A percentile compares a stretch with the other conserved stretches of the same genome.
These are phyloP conservation scores for Ceyx melanurus DNA, from an alignment of 2,113 vertebrate species.

Conservation along the genomic window DNA sequence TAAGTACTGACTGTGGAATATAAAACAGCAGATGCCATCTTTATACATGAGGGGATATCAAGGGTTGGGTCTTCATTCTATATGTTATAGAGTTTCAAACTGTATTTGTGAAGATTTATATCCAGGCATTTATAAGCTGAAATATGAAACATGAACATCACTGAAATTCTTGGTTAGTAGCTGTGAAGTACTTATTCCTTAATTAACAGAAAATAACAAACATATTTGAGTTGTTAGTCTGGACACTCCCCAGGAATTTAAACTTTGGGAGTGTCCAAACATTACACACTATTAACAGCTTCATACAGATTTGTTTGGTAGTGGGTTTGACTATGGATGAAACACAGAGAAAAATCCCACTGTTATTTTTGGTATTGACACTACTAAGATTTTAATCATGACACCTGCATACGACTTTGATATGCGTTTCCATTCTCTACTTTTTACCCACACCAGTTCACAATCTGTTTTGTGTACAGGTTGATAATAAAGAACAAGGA, in stretches of 20 bases:
- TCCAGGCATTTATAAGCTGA: not conserved
- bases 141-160: not conserved
- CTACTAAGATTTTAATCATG: not conserved
- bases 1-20: not conserved
- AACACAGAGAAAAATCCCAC: not conserved
- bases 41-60: not conserved
- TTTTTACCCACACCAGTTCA: not conserved
- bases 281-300: not conserved
- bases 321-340: not conserved
- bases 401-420: not conserved
- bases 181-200: not conserved
- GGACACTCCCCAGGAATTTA: not conserved
- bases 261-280: not conserved
- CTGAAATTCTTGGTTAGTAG: not conserved
- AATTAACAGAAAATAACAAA: not conserved
- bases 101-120: not conserved
- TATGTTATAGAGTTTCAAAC: not conserved
- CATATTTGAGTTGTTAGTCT: not conserved
- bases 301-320: not conserved
- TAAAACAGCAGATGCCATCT: not conserved
- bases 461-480: fast-evolving
- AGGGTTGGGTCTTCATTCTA: not conserved
- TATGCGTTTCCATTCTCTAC: not conserved
- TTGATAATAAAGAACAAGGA: not conserved
- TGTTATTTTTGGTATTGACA: not conserved